Evolutionary conservation across 1,140 invertebrate species (phyloP), one percentile per base, ranked within the genome.

Genomic region (Megalonaias nervosa): DNA sequence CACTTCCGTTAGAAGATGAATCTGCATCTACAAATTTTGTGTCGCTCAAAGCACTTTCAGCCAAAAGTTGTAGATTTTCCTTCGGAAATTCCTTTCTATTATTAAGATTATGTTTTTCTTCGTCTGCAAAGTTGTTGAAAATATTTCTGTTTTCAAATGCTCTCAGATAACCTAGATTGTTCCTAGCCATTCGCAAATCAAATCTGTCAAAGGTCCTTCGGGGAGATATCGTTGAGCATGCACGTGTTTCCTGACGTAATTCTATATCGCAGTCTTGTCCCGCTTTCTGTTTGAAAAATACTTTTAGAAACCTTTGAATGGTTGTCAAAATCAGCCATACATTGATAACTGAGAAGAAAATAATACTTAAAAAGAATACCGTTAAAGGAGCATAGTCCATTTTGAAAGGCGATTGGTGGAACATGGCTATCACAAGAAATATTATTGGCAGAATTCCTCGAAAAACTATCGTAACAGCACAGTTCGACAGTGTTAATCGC

Each of bases 321-420:
- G 71, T 75, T 31, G 74, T 67, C 38, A 83, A 59, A 23, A 83
- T 81, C 26, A 79, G 66, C 82, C 82, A 83, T 1, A 83, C 82
- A 68, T 83, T 83, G 26, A 83, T 83, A 38, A 83, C 82, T 58
- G 82, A 83, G 66, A 80, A 83, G 57, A 83, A 83, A 72, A 83
- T 83, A 21, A 83, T 81, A 60, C 80, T 81, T 13, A 83, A 64
- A 67, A 83, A 83, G 61, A 83, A 83, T 76, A 81, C 59, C 23
- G 79, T 83, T 38, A 83, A 69, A 11, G 78, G 57, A n/a, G 80
- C 67, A 60, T 81, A 80, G 19, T 77, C 60, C 82, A 83, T 83
- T 5, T 69, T 67, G 57, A 83, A 83, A 4, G 82, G 82, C 14
- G 79, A 79, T 64, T 83, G 77, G 11, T 79, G 77, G 74, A 80